Evolutionary conservation across 2,113 vertebrate genomes (phyloP).

Genomic region (Sprattus sprattus): DNA sequence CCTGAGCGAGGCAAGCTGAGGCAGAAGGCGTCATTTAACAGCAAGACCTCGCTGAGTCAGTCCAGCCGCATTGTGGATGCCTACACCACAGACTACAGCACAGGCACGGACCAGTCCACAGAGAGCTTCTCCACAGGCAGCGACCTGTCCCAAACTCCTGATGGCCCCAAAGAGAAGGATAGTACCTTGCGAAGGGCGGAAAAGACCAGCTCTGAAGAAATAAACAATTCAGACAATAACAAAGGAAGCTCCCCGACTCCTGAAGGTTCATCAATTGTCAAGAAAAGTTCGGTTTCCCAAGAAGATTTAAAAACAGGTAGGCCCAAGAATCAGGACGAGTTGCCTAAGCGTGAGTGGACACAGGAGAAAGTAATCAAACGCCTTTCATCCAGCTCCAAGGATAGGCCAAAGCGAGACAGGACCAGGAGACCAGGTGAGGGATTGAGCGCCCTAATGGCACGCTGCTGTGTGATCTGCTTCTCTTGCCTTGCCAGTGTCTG

Average conservation of each 20-base stretch:
- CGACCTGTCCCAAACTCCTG: slow-evolving; percentile 30
- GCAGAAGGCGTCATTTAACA: slow-evolving; percentile 18
- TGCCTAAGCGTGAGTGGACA: neutral
- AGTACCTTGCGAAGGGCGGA: neutral
- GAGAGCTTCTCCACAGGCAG: slow-evolving; percentile 37
- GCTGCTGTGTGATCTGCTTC: neutral
- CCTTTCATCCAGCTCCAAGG: slow-evolving; percentile 19
- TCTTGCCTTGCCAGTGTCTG: slow-evolving; percentile 15
- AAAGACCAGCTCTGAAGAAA: neutral
- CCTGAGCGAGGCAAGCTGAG: neutral
- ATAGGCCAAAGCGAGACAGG: slow-evolving; percentile 5
- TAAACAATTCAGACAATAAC: neutral
- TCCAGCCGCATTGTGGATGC: slow-evolving; percentile 17
- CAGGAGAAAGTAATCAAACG: neutral
- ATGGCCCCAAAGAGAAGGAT: neutral
- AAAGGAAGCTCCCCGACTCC: neutral
- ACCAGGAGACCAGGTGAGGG: slow-evolving; percentile 12
- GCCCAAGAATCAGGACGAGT: neutral
- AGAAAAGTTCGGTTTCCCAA: neutral
- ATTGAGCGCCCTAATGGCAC: neutral
- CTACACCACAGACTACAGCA: slow-evolving; percentile 27
- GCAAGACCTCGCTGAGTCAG: neutral
- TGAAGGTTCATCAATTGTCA: neutral
- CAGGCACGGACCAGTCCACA: slow-evolving; percentile 11
- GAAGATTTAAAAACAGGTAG: neutral